Evolutionary conservation across 1,140 invertebrate species (phyloP), one percentile per base, ranked within the genome.

Genomic region (Camponotus floridanus): DNA sequence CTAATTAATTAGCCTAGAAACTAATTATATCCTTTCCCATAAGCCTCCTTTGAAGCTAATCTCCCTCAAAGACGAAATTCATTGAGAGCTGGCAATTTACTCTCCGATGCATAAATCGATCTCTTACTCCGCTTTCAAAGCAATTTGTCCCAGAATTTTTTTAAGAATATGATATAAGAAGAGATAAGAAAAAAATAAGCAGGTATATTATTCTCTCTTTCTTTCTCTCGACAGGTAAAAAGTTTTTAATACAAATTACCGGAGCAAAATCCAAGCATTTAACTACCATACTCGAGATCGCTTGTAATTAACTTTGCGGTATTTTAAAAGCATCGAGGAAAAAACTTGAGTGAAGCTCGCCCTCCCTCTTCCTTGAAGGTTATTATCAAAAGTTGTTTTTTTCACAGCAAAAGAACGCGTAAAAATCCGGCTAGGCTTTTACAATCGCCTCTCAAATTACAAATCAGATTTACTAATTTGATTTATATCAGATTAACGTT

Each of bases 291-390:
- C 8, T 31, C 39, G 64, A 45, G 81, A 48, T 45, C 61, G 62
- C 55, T 61, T 39, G 87, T 74, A 89, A 90, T 85, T 87, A 85
- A 76, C 79, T 84, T 21, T 57, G 26, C 11, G 76, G 71, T 81
- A 90, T 89, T 89, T 85, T 76, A 65, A 89, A 85, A 87, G 65
- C 67, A 65, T 81, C 85, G 70, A 59, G 59, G 55, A 51, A 51
- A 51, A 51, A 33, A 83, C 13, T 76, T 68, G 9, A 5, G n/a
- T 18, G 11, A n/a, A 73, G 45, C 39, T 61, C 0, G 1, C 3
- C 13, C 11, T n/a, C 8, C 31, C 42, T 33, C 42, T 36, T 6
- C 39, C 55, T 51, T 51, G 18, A 62, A 7, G 57, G 26, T 31
- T 73, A 62, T 51, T 36, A 86, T 70, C 61, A 61, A 86, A 87